A percentile compares a stretch with the other conserved stretches of the same genome.
phyloP scores from a whole-genome alignment of 2,797 vertebrate species.

The Naso thynnoides region DNA sequence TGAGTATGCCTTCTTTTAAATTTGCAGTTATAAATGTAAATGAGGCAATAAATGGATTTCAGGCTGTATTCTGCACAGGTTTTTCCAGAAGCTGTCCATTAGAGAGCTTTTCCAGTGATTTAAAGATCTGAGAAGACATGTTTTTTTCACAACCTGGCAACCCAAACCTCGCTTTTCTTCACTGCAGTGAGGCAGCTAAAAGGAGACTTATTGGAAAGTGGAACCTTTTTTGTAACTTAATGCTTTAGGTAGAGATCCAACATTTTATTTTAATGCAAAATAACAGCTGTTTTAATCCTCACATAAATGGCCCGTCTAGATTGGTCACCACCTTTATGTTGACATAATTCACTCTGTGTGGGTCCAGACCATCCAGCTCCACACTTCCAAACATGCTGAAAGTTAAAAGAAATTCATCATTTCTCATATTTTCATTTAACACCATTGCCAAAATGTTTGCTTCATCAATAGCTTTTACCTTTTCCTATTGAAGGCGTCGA shows the following conservation, averaged over 20 bases:
- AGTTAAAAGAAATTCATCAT: neutral
- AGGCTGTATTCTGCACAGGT: neutral
- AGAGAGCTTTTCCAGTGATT: neutral
- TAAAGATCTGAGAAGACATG: neutral
- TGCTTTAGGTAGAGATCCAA: neutral
- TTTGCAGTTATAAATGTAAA: neutral
- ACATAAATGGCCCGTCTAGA: constrained; percentile 80
- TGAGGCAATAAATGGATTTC: neutral
- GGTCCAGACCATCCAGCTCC: constrained; percentile 82
- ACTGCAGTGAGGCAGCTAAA: too few relatives aligned
- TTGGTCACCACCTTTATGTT: constrained; percentile 85
- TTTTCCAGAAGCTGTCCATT: neutral
- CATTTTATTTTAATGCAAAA: neutral
- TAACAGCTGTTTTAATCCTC: constrained; percentile 43
- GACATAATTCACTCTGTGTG: constrained; percentile 79
- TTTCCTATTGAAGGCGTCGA: constrained; percentile 79
- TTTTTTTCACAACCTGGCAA: neutral
- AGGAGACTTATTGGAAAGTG: neutral
- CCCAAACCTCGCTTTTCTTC: too few relatives aligned
- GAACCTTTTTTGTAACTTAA: too few relatives aligned
- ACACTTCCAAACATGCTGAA: constrained; percentile 86
- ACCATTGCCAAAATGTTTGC: neutral
- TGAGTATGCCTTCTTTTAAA: too few relatives aligned
- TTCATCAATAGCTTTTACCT: constrained; percentile 67
- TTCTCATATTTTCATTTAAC: neutral